Evolutionary conservation across 1,140 invertebrate species (phyloP).

Genomic region (Sarcophaga bullata): DNA sequence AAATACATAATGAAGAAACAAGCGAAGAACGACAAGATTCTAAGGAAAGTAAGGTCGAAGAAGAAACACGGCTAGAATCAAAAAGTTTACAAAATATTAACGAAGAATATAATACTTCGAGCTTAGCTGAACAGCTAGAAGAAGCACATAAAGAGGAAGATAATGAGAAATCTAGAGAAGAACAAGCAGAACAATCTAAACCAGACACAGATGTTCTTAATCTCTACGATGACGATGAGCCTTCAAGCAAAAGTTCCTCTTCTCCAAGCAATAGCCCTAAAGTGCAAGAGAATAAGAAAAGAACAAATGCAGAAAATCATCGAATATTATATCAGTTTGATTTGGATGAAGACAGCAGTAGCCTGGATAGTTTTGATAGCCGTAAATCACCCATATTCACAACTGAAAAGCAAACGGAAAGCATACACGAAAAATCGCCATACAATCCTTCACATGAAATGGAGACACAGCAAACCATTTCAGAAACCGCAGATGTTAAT

Average conservation of each 20-base stretch:
- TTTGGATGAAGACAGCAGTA: constrained; percentile 24
- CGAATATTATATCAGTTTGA: constrained; percentile 32
- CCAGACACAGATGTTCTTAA: not conserved
- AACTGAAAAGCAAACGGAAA: not conserved
- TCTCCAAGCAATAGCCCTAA: not conserved
- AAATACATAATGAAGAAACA: not conserved
- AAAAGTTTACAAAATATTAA: not conserved
- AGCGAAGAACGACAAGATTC: not conserved
- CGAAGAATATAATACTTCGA: not conserved
- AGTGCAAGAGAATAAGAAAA: not conserved
- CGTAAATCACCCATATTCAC: not conserved
- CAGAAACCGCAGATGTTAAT: not conserved
- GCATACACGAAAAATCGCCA: not conserved
- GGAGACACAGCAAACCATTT: not conserved
- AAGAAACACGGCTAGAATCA: not conserved
- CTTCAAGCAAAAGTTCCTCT: not conserved
- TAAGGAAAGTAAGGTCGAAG: not conserved
- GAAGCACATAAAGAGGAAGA: not conserved
- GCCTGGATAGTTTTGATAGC: not conserved
- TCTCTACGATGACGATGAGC: not conserved
- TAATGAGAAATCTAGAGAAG: not conserved
- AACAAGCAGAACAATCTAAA: not conserved
- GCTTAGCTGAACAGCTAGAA: not conserved
- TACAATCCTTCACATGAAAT: not conserved
- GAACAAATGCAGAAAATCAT: constrained; percentile 30